These are phyloP conservation scores for Mixornis gularis DNA, from an alignment of 2,113 vertebrate species.

Conservation along the genomic window DNA sequence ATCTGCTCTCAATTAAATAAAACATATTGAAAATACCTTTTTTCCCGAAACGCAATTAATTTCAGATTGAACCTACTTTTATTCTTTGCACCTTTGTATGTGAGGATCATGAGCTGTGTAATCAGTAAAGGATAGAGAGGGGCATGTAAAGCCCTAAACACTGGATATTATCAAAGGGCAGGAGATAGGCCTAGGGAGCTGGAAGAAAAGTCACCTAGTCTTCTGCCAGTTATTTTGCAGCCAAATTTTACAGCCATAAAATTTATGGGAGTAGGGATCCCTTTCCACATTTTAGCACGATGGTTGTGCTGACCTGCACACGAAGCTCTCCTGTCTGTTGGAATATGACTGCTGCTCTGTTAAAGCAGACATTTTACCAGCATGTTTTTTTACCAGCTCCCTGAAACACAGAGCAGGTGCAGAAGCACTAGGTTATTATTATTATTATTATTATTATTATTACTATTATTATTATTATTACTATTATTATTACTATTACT, in stretches of 20 bases:
- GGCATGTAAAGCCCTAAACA: neutral
- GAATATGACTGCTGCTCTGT: neutral
- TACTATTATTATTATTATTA: neutral
- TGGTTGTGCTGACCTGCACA: neutral
- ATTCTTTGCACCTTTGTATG: neutral
- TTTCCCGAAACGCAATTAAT: slow-evolving; percentile 49
- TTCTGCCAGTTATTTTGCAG: neutral
- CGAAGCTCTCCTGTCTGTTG: neutral
- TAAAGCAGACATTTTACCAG: neutral
- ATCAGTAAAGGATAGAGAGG: neutral
- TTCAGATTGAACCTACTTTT: slow-evolving; percentile 13
- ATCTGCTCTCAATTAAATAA: slow-evolving; percentile 21
- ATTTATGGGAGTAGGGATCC: neutral
- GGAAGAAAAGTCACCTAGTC: neutral
- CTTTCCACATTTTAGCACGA: fast-evolving
- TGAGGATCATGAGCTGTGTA: neutral
- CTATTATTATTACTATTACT: neutral
- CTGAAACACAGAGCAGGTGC: neutral
- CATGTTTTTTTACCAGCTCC: neutral
- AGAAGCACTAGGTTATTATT: neutral
- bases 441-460: too few relatives aligned
- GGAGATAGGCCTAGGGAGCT: neutral
- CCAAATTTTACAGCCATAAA: neutral
- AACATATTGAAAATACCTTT: neutral
- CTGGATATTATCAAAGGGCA: neutral